Percentiles rank a stretch among this genome's conserved stretches.
Conservation (phyloP, 2,888 invertebrate species). For the Sesia bembeciformis region DNA sequence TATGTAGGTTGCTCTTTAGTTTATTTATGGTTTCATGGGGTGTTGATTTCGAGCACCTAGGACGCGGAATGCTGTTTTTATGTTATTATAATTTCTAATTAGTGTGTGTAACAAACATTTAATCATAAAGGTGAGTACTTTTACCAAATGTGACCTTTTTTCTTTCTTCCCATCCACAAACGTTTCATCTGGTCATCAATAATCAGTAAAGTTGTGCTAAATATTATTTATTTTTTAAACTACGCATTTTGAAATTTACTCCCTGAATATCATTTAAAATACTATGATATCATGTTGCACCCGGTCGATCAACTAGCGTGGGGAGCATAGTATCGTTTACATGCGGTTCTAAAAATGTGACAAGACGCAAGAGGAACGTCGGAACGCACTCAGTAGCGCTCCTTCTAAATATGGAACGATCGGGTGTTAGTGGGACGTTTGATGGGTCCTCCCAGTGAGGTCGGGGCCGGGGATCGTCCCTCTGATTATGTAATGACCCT, state of each 20-base stretch:
- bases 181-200: not conserved
- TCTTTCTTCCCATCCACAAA: not conserved
- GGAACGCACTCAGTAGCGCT: constrained; percentile 52
- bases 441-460: constrained; percentile 34
- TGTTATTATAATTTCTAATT: constrained; percentile 53
- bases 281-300: constrained; percentile 19
- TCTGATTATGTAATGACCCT: constrained; percentile 63
- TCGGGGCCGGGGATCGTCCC: constrained; percentile 24
- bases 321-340: constrained; percentile 58
- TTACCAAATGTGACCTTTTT: not conserved
- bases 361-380: constrained; percentile 52
- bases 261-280: constrained; percentile 18
- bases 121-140: constrained; percentile 41
- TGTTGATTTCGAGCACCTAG: constrained; percentile 59
- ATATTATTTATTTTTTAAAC: not conserved
- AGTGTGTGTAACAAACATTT: constrained; percentile 43
- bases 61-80: constrained; percentile 66
- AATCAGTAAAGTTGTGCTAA: not conserved
- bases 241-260: constrained; percentile 48
- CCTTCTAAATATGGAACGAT: constrained; percentile 71
- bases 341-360: constrained; percentile 69
- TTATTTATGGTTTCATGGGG: constrained; percentile 55
- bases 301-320: constrained; percentile 19
- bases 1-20: constrained; percentile 62
- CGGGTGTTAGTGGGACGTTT: constrained; percentile 45